Percentiles rank a stretch among this genome's conserved stretches.
Conservation (phyloP, 2,797 vertebrate species). For the Choloepus didactylus region DNA sequence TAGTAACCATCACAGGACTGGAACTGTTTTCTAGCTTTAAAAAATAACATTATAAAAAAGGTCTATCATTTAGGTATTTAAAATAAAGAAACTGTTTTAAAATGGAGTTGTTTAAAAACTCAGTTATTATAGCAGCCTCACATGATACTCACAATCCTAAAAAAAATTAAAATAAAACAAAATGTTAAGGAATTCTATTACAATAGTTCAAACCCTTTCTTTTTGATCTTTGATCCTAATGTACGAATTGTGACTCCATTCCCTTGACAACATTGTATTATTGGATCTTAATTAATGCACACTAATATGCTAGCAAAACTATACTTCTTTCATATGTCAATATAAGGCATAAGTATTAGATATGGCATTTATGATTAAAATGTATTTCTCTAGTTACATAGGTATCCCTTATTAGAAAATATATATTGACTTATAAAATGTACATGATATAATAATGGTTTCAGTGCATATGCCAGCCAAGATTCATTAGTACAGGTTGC, state of each 20-base stretch:
- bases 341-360: not conserved
- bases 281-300: not conserved
- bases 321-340: not conserved
- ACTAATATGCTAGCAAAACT: slow-evolving; percentile 28
- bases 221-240: slow-evolving; percentile 70
- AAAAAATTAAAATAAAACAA: slow-evolving; percentile 9
- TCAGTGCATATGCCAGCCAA: not conserved
- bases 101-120: slow-evolving; percentile 58
- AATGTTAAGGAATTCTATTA: slow-evolving; percentile 61
- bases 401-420: not conserved
- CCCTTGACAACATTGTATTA: slow-evolving; percentile 79
- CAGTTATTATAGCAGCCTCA: slow-evolving; percentile 57
- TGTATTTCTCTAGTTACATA: not conserved
- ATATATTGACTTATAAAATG: not conserved
- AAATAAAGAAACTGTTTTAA: slow-evolving; percentile 69
- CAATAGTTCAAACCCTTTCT: slow-evolving; percentile 52
- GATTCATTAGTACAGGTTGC: fast-evolving
- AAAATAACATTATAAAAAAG: slow-evolving; percentile 72
- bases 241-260: slow-evolving; percentile 77
- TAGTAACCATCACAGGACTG: slow-evolving; percentile 84
- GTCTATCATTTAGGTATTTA: slow-evolving; percentile 60
- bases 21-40: slow-evolving; percentile 78
- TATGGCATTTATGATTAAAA: not conserved
- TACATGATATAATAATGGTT: not conserved
- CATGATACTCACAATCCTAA: slow-evolving; percentile 36